phyloP scores from a whole-genome alignment of 2,797 vertebrate genomes.

The Esox masquinongy region DNA sequence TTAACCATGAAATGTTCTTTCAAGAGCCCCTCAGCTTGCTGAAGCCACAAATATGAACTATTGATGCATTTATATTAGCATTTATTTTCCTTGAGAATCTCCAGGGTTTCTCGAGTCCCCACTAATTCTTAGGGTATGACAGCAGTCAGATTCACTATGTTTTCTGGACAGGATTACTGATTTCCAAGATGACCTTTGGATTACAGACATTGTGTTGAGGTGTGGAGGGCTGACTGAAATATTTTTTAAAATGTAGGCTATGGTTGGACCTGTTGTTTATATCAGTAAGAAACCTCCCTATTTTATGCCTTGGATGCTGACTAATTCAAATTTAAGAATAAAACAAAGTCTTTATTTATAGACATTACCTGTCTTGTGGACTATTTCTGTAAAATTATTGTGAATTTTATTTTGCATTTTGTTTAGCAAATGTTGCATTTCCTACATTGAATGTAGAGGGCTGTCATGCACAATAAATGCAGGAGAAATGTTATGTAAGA shows the following conservation, averaged over 20 bases:
- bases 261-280: constrained; percentile 34
- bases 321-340: constrained; percentile 29
- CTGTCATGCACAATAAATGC: constrained; percentile 59
- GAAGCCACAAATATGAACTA: too few relatives aligned
- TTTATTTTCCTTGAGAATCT: too few relatives aligned
- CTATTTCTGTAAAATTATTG: constrained; percentile 26
- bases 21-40: too few relatives aligned
- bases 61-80: too few relatives aligned
- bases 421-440: constrained; percentile 47
- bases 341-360: constrained; percentile 33
- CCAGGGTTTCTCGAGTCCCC: too few relatives aligned
- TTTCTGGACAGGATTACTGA: constrained; percentile 20
- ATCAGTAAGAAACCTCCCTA: constrained; percentile 17
- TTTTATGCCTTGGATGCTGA: constrained; percentile 33
- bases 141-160: constrained; percentile 11
- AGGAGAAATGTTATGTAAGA: constrained; percentile 23
- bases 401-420: neutral
- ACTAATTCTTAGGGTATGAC: constrained; percentile 5
- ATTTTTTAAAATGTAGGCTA: constrained; percentile 16
- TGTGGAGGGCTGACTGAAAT: constrained; percentile 24
- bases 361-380: constrained; percentile 50
- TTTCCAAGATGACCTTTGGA: constrained; percentile 8
- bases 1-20: too few relatives aligned
- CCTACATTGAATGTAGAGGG: constrained; percentile 53
- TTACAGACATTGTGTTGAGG: constrained; percentile 3